Evolutionary conservation across 1,140 invertebrate species (phyloP), one percentile per base, ranked within the genome.

Genomic region (Ptiloglossa arizonensis): DNA sequence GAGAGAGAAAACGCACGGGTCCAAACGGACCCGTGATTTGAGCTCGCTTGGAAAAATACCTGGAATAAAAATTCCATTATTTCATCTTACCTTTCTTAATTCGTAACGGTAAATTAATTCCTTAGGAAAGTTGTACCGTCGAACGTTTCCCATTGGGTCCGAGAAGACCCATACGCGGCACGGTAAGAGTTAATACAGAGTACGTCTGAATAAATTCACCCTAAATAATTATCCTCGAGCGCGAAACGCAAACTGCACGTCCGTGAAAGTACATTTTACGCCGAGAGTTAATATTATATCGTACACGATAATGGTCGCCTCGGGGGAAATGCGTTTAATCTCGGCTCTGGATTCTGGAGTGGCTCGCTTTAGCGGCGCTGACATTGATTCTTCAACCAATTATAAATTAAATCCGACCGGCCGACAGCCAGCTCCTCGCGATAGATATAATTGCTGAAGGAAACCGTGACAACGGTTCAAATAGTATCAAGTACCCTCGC

Each of bases 351-450:
- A 32, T 32, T 29, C 54, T 56, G 24, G 54, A 56, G 54, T 56
- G 54, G 24, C 54, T 56, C 54, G 24, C 15, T 56, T 56, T 56
- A 56, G 27, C 54, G 27, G 54, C 54, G 24, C 13, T 24, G 54
- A 29, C 54, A 56, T 56, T 9, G 27, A 50, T 67, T 35, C n/a
- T 67, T 67, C n/a, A 50, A 50, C 29, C 50, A 67, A 67, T 50
- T 35, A 50, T 15, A 22, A 67, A 19, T 67, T 50, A 38, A 35
- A 68, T 22, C 15, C 22, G 24, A 22, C 0, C n/a, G 6, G 9
- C 6, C 8, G 13, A 5, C 2, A 17, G n/a, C 15, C 11, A 24
- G n/a, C 15, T 56, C 24, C 2, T 56, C 54, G 11, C 24, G 24
- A 56, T 56, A 24, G 48, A 68, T 38, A 2, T 24, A 52, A 52